Percentiles rank a stretch among this genome's conserved stretches.
phyloP scores from a whole-genome alignment of 2,888 invertebrate genomes.

The Hemicrepidius hirtus region DNA sequence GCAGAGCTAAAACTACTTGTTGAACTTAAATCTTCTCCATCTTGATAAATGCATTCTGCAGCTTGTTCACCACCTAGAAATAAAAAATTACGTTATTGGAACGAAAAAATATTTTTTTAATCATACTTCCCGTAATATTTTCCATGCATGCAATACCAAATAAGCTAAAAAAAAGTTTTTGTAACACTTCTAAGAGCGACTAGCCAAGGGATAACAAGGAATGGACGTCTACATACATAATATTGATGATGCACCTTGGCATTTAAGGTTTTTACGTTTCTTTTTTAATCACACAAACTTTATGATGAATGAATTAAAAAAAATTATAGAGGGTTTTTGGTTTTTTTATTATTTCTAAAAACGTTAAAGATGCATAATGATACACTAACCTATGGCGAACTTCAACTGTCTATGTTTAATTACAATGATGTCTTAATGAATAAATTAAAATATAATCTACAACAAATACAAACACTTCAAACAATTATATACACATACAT shows the following conservation, averaged over 20 bases:
- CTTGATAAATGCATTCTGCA: slow-evolving; percentile 74
- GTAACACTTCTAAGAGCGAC: background rate
- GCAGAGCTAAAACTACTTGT: slow-evolving; percentile 88
- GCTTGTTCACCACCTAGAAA: slow-evolving; percentile 76
- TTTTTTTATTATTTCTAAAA: slow-evolving; percentile 33
- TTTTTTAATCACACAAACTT: too few relatives aligned
- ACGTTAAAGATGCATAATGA: slow-evolving; percentile 22
- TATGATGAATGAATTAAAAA: slow-evolving; percentile 11
- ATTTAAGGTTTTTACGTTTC: too few relatives aligned
- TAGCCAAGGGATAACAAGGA: background rate
- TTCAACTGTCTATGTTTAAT: slow-evolving; percentile 11
- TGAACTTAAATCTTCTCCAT: slow-evolving; percentile 86
- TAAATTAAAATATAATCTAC: slow-evolving; percentile 16
- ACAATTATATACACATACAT: slow-evolving; percentile 23
- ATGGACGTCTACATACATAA: background rate
- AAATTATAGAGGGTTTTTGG: slow-evolving; percentile 24
- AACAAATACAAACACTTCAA: slow-evolving; percentile 13
- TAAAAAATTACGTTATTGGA: background rate
- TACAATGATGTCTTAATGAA: slow-evolving; percentile 11
- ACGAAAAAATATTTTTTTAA: background rate
- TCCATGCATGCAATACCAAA: slow-evolving; percentile 14
- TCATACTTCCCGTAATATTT: slow-evolving; percentile 11
- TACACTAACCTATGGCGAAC: slow-evolving; percentile 15
- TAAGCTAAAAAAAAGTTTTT: background rate
- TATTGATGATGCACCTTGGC: too few relatives aligned